Percentiles rank a stretch among this genome's conserved stretches.
Evolutionary conservation across 2,113 vertebrate species (phyloP).

Genomic region (Scomber colias): DNA sequence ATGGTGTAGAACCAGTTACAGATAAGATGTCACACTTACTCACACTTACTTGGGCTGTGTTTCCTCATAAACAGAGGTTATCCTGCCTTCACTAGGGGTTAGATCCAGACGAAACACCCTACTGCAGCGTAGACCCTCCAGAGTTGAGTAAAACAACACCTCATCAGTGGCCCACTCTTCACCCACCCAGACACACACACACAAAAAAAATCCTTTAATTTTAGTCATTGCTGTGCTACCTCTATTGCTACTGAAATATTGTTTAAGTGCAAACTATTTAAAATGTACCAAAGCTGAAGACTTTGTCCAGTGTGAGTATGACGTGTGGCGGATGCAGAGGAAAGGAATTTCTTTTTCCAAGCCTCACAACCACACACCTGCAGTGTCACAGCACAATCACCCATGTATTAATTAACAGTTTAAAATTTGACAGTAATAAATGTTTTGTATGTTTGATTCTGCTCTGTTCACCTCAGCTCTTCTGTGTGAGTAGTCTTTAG

Average conservation of each 20-base stretch:
- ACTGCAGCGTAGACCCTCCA: conserved; percentile 89
- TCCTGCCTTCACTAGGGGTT: conserved; percentile 69
- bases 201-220: not conserved
- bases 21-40: not conserved
- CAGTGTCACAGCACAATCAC: conserved; percentile 10
- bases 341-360: conserved; percentile 58
- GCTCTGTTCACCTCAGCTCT: conserved; percentile 76
- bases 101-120: conserved; percentile 89
- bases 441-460: not conserved
- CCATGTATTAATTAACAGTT: not conserved
- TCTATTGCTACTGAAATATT: not conserved
- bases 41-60: conserved; percentile 89
- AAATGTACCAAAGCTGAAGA: conserved; percentile 92
- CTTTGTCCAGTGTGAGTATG: conserved; percentile 85
- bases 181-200: conserved; percentile 28
- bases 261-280: not conserved
- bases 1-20: not conserved
- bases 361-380: conserved; percentile 84
- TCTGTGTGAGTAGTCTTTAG: conserved; percentile 86
- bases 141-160: conserved; percentile 90
- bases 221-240: not conserved
- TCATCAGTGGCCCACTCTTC: conserved; percentile 93
- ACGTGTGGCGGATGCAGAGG: conserved; percentile 66
- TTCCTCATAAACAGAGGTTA: conserved; percentile 89
- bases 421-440: not conserved